phyloP scores from a whole-genome alignment of 2,113 vertebrate species.

The Podarcis muralis region DNA sequence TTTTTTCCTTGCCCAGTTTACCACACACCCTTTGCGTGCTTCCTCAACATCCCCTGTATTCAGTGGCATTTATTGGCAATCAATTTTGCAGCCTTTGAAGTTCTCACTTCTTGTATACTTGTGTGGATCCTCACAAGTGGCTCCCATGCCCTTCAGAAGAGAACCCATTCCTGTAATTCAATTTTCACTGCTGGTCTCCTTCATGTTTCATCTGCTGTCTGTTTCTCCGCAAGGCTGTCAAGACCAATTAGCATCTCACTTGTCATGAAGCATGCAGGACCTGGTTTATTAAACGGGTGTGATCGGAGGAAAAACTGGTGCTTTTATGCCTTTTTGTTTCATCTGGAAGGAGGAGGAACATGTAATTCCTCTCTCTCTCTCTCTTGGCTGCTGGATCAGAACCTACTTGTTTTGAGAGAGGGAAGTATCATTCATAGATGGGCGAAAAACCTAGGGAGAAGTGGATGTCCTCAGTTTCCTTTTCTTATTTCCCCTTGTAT shows the following conservation, averaged over 20 bases:
- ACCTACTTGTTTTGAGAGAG: conserved; percentile 32
- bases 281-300: conserved; percentile 18
- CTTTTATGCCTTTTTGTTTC: conserved; percentile 29
- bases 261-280: background rate
- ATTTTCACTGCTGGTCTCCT: conserved; percentile 31
- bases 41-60: no score
- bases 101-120: conserved; percentile 5
- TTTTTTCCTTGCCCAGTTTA: background rate
- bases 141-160: conserved; percentile 24
- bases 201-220: conserved; percentile 46
- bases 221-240: conserved; percentile 29
- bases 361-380: conserved; percentile 7
- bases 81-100: background rate
- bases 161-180: background rate
- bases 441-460: conserved; percentile 10
- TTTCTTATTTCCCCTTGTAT: background rate
- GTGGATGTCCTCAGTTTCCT: background rate
- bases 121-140: background rate
- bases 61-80: background rate
- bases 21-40: background rate
- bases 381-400: conserved; percentile 1
- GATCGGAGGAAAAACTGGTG: conserved; percentile 11
- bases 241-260: conserved; percentile 36
- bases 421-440: conserved; percentile 1
- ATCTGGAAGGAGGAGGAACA: conserved; percentile 26